Conservation (phyloP, 92 coral and sea anemone genomes). For the Porites divaricata region DNA sequence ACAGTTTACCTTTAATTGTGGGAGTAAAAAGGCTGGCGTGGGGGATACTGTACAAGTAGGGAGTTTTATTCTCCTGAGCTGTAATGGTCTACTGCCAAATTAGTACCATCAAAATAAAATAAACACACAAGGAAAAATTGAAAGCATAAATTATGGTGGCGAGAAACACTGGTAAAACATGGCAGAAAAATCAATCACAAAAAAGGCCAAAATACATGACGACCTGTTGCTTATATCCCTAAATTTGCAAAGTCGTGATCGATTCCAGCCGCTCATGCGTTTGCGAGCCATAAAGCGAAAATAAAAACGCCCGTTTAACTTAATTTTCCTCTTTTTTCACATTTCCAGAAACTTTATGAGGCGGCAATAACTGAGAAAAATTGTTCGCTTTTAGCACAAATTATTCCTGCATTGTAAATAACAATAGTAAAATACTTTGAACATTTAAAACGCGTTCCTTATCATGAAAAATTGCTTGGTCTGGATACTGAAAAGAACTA, state of each 20-base stretch:
- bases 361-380: neutral
- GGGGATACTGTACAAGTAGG: no score
- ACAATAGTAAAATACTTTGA: neutral
- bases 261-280: neutral
- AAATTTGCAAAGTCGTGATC: neutral
- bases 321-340: neutral
- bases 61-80: neutral
- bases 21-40: no score
- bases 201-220: neutral
- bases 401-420: neutral
- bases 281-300: no score
- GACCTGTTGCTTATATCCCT: constrained; percentile 11
- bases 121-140: neutral
- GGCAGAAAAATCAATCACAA: neutral
- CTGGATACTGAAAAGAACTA: neutral
- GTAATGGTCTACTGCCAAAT: neutral
- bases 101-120: neutral
- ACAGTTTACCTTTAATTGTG: no score
- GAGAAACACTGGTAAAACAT: constrained; percentile 4
- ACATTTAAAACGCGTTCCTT: neutral
- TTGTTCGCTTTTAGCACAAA: neutral
- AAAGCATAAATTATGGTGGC: neutral
- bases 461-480: no score
- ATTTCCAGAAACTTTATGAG: neutral
- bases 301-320: neutral